Conservation (phyloP, 2,113 vertebrate species). For the Cephalopholis sonnerati region DNA sequence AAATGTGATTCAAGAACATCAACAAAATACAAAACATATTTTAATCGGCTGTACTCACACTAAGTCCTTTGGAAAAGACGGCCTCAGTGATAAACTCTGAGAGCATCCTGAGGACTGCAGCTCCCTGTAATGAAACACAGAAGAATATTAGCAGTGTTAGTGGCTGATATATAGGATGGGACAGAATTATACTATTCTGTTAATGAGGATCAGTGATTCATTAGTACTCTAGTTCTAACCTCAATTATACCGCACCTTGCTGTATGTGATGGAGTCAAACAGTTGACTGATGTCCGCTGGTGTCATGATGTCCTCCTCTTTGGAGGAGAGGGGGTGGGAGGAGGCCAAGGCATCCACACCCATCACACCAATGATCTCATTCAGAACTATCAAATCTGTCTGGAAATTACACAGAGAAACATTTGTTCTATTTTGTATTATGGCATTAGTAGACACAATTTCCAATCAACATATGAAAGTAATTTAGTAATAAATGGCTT, state of each 20-base stretch:
- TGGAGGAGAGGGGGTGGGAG: constrained; percentile 89
- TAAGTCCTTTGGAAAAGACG: constrained; percentile 86
- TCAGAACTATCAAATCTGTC: constrained; percentile 89
- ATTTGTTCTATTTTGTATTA: background rate
- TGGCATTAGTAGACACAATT: background rate
- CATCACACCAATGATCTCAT: constrained; percentile 87
- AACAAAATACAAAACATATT: background rate
- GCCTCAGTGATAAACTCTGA: constrained; percentile 88
- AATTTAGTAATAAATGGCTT: background rate
- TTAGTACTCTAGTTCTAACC: background rate
- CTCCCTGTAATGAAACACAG: constrained; percentile 83
- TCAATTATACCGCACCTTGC: constrained; percentile 85
- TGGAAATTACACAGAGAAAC: constrained; percentile 59
- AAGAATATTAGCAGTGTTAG: background rate
- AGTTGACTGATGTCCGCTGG: constrained; percentile 87
- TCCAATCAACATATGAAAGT: background rate
- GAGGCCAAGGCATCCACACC: constrained; percentile 82
- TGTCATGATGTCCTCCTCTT: constrained; percentile 81
- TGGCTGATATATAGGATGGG: constrained; percentile 2
- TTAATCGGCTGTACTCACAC: constrained; percentile 80
- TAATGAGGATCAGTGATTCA: constrained; percentile 18
- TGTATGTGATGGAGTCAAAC: constrained; percentile 92
- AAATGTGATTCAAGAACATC: background rate
- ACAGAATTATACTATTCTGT: background rate
- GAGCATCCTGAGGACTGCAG: constrained; percentile 91